A percentile compares a stretch with the other conserved stretches of the same genome.
Evolutionary conservation across 2,888 invertebrate species (phyloP).

Genomic region (Ochlodes sylvanus): DNA sequence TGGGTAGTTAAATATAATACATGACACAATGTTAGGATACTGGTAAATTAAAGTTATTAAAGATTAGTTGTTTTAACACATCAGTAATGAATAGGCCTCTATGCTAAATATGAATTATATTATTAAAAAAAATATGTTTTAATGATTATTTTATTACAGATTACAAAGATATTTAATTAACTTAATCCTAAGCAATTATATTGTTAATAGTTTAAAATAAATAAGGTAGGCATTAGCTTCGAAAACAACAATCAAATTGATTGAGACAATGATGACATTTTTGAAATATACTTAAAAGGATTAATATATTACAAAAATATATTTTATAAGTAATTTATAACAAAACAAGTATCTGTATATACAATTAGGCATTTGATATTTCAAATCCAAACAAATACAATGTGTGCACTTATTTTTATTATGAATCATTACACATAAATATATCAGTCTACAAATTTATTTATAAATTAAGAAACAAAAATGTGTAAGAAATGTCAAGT

Average conservation of each 20-base stretch:
- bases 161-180: background rate
- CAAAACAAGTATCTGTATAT: background rate
- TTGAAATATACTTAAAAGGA: background rate
- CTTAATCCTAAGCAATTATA: background rate
- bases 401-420: conserved; percentile 16
- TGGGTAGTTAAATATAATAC: no score
- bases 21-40: no score
- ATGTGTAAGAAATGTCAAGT: background rate
- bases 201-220: background rate
- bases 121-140: background rate
- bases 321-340: background rate
- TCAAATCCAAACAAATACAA: conserved; percentile 2
- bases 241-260: background rate
- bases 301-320: conserved; percentile 3
- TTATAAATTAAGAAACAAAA: conserved; percentile 1
- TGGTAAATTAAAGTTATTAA: no score
- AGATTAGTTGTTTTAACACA: no score
- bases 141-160: background rate
- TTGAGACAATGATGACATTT: background rate
- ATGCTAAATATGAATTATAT: no score
- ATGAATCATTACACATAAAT: background rate
- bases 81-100: no score
- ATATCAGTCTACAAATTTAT: conserved; percentile 18
- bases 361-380: conserved; percentile 21
- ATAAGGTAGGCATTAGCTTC: background rate